Evolutionary conservation across 2,888 invertebrate genomes (phyloP).

Genomic region (Agrotis segetum): DNA sequence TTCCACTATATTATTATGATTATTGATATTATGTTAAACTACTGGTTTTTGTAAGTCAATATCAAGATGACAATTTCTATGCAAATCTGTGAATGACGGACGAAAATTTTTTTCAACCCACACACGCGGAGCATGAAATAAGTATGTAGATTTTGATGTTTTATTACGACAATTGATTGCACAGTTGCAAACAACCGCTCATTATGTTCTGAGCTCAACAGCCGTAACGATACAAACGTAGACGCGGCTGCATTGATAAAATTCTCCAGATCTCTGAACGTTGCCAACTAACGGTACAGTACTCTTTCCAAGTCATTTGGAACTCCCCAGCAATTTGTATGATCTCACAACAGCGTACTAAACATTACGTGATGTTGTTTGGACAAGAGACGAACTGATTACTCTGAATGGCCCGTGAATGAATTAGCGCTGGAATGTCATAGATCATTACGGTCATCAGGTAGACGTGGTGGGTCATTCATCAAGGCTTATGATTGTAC

Average conservation of each 20-base stretch:
- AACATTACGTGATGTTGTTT: slow-evolving; percentile 22
- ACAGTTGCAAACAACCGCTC: slow-evolving; percentile 46
- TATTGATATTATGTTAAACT: slow-evolving; percentile 53
- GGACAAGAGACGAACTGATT: slow-evolving; percentile 44
- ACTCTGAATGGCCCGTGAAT: slow-evolving; percentile 46
- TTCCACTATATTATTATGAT: slow-evolving; percentile 54
- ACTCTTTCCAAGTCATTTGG: slow-evolving; percentile 44
- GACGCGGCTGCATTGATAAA: slow-evolving; percentile 46
- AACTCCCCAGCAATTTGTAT: slow-evolving; percentile 40
- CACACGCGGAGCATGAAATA: slow-evolving; percentile 38
- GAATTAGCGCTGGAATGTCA: slow-evolving; percentile 49
- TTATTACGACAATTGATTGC: slow-evolving; percentile 49
- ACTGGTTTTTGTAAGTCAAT: slow-evolving; percentile 54
- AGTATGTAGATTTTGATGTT: slow-evolving; percentile 47
- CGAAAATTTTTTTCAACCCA: slow-evolving; percentile 24
- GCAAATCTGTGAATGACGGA: slow-evolving; percentile 28
- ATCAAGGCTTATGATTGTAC: slow-evolving; percentile 29
- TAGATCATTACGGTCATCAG: slow-evolving; percentile 42
- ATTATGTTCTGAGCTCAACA: slow-evolving; percentile 43
- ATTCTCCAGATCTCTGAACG: slow-evolving; percentile 46
- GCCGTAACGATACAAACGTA: slow-evolving; percentile 42
- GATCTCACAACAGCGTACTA: slow-evolving; percentile 45
- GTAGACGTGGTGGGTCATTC: slow-evolving; percentile 36
- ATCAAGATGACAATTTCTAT: slow-evolving; percentile 54
- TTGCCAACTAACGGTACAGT: slow-evolving; percentile 51